phyloP scores from a whole-genome alignment of 2,888 invertebrate genomes.

The Bembecia ichneumoniformis region DNA sequence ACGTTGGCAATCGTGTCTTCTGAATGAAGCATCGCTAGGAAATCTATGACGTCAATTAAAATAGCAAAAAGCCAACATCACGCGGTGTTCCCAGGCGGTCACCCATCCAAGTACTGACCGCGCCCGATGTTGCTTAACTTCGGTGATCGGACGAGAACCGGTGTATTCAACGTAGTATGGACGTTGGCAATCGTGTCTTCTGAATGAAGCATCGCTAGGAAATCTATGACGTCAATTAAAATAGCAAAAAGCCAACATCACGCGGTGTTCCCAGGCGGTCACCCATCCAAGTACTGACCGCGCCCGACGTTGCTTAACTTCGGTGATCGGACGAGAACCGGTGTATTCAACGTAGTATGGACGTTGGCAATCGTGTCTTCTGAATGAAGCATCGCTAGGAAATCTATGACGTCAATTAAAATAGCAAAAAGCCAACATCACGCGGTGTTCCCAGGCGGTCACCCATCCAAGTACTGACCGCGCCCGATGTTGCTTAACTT shows the following conservation, averaged over 20 bases:
- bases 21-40: too few relatives aligned
- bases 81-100: constrained; percentile 38
- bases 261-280: constrained; percentile 24
- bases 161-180: constrained; percentile 36
- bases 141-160: constrained; percentile 27
- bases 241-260: constrained; percentile 10
- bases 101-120: constrained; percentile 35
- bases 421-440: constrained; percentile 1
- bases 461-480: constrained; percentile 30
- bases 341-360: constrained; percentile 32
- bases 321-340: constrained; percentile 48
- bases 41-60: too few relatives aligned
- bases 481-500: constrained; percentile 37
- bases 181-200: constrained; percentile 20
- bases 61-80: constrained; percentile 10
- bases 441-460: constrained; percentile 25
- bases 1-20: background rate
- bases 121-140: constrained; percentile 37
- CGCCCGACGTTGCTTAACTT: constrained; percentile 45
- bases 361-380: constrained; percentile 5
- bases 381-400: too few relatives aligned
- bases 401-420: too few relatives aligned
- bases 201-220: background rate
- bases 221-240: background rate
- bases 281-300: constrained; percentile 13